Base-by-base conservation (phyloP, 2,888 invertebrate genomes). In the Trachelus stipa region DNA sequence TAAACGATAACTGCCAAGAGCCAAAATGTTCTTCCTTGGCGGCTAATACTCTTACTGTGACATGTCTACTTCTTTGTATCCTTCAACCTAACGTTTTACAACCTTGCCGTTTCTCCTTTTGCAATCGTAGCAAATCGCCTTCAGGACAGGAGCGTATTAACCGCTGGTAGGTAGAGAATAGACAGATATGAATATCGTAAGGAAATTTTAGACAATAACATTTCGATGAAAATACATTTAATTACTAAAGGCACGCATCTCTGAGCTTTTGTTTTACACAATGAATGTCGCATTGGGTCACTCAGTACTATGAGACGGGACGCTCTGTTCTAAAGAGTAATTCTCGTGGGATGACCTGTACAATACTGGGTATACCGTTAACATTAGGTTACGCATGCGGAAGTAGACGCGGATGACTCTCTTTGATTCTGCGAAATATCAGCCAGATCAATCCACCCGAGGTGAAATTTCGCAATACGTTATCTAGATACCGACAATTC, bases 281-380 rank as follows among this genome's bases (percentile, higher is more conserved):
- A 23, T 56, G 23, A 56, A 56, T 23, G 80, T 82, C 81, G 81
- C 81, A 79, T 79, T 78, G 79, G 81, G 34, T 75, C 83, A 83
- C 81, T 83, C 82, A 79, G 83, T 83, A 84, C 85, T 85, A 85
- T 85, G 80, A 83, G 79, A 80, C 78, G 86, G 83, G 84, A 85
- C 84, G 85, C 85, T 84, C 84, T 81, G 84, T 87, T 87, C 85
- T 83, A 85, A 85, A 86, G 81, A 84, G 85, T 82, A 80, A 56
- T 6, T 56, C 40, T 56, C 40, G 1, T 56, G 40, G 40, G 15
- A 56, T 56, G 40, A 56, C 23, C 40, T 56, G 84, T 79, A 81
- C 84, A 85, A 88, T 86, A 88, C 85, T 85, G 84, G 81, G 82
- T 56, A 23, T 81, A 83, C 87, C 87, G 87, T 88, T 88, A 87